Evolutionary conservation across 2,113 vertebrate species (phyloP).

Genomic region (Pelodiscus sinensis): DNA sequence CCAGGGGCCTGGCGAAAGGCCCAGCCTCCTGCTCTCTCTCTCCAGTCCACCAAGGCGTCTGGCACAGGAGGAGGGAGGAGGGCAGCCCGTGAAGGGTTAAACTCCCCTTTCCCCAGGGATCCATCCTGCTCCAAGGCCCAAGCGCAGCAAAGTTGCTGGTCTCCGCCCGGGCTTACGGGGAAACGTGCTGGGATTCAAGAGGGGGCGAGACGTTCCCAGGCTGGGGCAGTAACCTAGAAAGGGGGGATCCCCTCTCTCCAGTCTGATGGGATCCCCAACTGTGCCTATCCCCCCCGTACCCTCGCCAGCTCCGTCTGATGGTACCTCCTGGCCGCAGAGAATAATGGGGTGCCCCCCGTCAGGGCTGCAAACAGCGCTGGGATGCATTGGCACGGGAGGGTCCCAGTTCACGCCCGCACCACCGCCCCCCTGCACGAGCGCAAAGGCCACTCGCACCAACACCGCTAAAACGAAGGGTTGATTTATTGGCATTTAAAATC

Average conservation of each 20-base stretch:
- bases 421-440: fast-evolving
- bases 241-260: too few relatives aligned
- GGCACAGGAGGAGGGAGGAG: neutral
- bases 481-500: neutral
- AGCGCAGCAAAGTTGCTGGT: neutral
- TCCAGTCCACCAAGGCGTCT: neutral
- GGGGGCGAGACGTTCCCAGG: too few relatives aligned
- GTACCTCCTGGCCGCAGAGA: too few relatives aligned
- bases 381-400: neutral
- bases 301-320: too few relatives aligned
- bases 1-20: neutral
- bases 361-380: neutral
- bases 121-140: neutral
- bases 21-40: neutral
- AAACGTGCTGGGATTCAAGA: too few relatives aligned
- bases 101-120: neutral
- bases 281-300: too few relatives aligned
- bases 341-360: neutral
- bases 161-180: too few relatives aligned
- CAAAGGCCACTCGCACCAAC: neutral
- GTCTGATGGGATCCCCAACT: neutral
- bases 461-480: neutral
- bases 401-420: neutral
- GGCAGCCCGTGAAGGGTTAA: neutral
- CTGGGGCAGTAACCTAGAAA: too few relatives aligned